phyloP scores from a whole-genome alignment of 2,797 vertebrate genomes.

The Xenops minutus region DNA sequence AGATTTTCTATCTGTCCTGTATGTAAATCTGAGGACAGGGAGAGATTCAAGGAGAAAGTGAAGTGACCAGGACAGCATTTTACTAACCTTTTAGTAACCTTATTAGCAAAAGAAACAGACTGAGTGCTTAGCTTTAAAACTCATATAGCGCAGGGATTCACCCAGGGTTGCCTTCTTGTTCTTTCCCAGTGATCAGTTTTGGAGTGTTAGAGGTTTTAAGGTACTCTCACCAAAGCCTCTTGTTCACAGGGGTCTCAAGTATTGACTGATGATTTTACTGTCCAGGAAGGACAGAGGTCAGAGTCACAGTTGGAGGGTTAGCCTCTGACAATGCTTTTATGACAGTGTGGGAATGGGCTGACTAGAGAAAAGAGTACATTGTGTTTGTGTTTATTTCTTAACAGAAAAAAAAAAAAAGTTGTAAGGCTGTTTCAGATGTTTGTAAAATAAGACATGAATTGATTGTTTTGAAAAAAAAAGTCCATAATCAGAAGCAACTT shows the following conservation, averaged over 20 bases:
- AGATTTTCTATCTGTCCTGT: not conserved
- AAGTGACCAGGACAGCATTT: not conserved
- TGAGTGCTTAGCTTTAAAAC: not conserved
- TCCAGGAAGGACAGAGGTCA: conserved; percentile 43
- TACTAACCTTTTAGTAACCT: not conserved
- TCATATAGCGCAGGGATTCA: not conserved
- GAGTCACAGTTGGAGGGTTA: conserved; percentile 28
- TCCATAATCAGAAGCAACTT: not conserved
- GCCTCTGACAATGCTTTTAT: conserved; percentile 25
- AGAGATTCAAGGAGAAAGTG: not conserved
- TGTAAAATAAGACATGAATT: not conserved
- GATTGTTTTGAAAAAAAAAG: not conserved
- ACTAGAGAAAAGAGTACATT: not conserved
- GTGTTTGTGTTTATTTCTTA: not conserved
- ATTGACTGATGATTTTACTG: conserved; percentile 34
- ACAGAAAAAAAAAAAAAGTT: not conserved
- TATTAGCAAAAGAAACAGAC: not conserved
- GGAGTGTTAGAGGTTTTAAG: not conserved
- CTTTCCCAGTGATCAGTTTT: not conserved
- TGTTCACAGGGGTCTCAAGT: conserved; percentile 3
- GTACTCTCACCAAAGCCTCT: not conserved
- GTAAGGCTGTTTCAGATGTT: not conserved
- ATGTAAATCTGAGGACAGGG: not conserved
- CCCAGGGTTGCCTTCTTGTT: not conserved
- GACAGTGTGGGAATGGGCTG: not conserved